Evolutionary conservation across 2,797 vertebrate species (phyloP).

Genomic region (Helarctos malayanus): DNA sequence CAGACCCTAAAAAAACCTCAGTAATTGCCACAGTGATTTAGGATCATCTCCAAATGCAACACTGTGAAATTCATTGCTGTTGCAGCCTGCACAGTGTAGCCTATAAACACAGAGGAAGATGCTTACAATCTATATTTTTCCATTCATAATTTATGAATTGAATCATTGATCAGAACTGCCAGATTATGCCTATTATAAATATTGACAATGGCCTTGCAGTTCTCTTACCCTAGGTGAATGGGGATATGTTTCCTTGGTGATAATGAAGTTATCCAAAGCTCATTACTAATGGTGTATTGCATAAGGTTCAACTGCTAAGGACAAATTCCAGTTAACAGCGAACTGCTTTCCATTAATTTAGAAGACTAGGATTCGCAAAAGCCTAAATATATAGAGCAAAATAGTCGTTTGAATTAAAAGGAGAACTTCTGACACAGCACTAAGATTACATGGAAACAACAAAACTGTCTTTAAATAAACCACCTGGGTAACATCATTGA

Average conservation of each 20-base stretch:
- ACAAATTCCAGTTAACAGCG: slow-evolving; percentile 63
- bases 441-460: slow-evolving; percentile 72
- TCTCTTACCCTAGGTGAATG: not conserved
- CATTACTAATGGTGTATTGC: not conserved
- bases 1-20: slow-evolving; percentile 59
- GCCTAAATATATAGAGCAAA: slow-evolving; percentile 26
- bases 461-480: slow-evolving; percentile 84
- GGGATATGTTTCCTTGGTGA: not conserved
- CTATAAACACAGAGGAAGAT: slow-evolving; percentile 13
- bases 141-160: slow-evolving; percentile 7
- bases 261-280: not conserved
- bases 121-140: slow-evolving; percentile 30
- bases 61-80: not conserved
- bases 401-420: slow-evolving; percentile 61
- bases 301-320: slow-evolving; percentile 23
- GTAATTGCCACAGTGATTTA: slow-evolving; percentile 68
- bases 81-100: not conserved
- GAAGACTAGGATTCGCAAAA: not conserved
- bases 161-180: not conserved
- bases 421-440: slow-evolving; percentile 69
- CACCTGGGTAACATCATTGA: slow-evolving; percentile 78
- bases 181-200: not conserved
- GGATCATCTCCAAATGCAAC: not conserved
- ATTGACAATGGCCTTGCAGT: not conserved
- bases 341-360: not conserved